Base-by-base conservation (phyloP, 2,113 vertebrate genomes). In the Athene cunicularia region DNA sequence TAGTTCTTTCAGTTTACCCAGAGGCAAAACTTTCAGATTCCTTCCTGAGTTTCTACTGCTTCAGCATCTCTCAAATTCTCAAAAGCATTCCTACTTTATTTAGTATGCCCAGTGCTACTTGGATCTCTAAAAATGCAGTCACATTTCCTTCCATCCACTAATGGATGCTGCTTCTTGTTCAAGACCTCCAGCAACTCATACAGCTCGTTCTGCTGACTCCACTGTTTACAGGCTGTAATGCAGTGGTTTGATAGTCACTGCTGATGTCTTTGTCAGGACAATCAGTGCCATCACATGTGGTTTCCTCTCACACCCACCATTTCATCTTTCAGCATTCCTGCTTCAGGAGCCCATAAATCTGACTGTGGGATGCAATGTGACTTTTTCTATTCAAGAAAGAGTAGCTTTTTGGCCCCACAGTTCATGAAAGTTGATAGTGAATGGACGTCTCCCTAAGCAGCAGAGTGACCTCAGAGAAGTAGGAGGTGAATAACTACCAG, bases 51-150 rank as follows among this genome's bases (percentile, higher is more conserved):
- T 93, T 96, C 73, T 75, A 60, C 62, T 75, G 35, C 68, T 93
- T 75, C 74, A 82, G 73, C 87, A 85, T 45, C 70, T 91, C 60
- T 87, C 33, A 67, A 77, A 85, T 82, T 93, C 87, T 90, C 91
- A 72, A 28, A 85, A 81, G 22, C 16, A 47, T 79, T 66, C 35
- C 37, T 84, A 8, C n/a, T 37, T 74, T 80, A 63, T 86, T 91
- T 88, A 80, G n/a, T 26, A 77, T 63, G 41, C 28, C 17, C 74
- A 55, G 50, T 37, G 13, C 2, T 88, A 77, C 55, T 12, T 81
- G 35, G 22, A 43, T 47, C 41, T 39, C 41, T 81, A 33, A 55
- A 88, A 88, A 76, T 22, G 35, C 35, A 86, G 39, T 16, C 39
- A 33, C 20, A 3, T 56, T 87, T 66, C 7, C 11, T 88, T 80